phyloP scores from a whole-genome alignment of 2,113 vertebrate species.

The Petroica traversi region DNA sequence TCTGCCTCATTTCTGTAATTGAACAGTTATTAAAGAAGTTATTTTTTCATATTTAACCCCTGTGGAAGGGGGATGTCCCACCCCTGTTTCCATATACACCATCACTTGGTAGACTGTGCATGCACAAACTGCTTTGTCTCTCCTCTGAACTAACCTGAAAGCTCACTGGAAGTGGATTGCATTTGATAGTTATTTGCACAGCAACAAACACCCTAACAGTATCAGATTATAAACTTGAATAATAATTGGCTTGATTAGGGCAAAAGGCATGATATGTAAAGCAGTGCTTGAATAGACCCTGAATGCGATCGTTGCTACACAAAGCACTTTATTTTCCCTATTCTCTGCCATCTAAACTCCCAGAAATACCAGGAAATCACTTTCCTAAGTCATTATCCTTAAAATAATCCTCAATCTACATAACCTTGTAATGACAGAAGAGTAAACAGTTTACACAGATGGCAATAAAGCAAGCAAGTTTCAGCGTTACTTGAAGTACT shows the following conservation, averaged over 20 bases:
- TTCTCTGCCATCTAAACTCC: background rate
- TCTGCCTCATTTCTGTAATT: background rate
- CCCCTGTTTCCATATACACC: background rate
- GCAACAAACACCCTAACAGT: background rate
- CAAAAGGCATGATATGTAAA: background rate
- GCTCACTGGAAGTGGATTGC: background rate
- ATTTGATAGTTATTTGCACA: background rate
- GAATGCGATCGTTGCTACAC: background rate
- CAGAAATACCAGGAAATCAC: background rate
- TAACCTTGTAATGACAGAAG: background rate
- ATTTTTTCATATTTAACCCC: background rate
- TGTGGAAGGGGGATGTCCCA: background rate
- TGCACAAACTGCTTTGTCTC: background rate
- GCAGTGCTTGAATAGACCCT: background rate
- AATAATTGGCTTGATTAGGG: background rate
- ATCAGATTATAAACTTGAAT: background rate
- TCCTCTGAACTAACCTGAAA: background rate
- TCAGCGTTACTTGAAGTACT: background rate
- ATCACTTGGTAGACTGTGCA: fast-evolving
- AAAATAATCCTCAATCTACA: background rate
- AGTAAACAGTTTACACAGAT: background rate
- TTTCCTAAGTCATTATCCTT: background rate
- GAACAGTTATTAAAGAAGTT: background rate
- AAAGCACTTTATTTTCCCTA: background rate
- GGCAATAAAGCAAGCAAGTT: background rate